Percentiles rank a stretch among this genome's conserved stretches.
These are phyloP conservation scores for Rana temporaria DNA, from an alignment of 2,113 vertebrate genomes.

Conservation along the genomic window DNA sequence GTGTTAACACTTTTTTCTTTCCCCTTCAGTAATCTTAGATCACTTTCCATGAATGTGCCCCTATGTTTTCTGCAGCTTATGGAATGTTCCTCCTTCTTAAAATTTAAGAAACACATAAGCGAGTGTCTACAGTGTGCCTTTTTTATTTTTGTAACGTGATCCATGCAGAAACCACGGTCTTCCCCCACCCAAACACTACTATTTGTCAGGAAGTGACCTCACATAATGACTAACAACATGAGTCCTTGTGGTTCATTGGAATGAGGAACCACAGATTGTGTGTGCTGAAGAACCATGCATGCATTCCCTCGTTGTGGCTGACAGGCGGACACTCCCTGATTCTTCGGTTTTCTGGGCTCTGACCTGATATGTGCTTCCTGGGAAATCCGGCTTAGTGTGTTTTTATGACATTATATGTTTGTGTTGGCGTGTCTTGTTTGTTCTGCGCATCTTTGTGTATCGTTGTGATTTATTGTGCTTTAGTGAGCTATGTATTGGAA, in stretches of 20 bases:
- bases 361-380: background rate
- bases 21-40: too few relatives aligned
- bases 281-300: too few relatives aligned
- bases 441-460: conserved; percentile 4
- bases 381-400: background rate
- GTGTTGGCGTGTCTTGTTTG: conserved; percentile 29
- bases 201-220: conserved; percentile 1
- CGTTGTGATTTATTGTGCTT: background rate
- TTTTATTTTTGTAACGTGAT: too few relatives aligned
- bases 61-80: too few relatives aligned
- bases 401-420: conserved; percentile 14
- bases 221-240: background rate
- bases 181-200: background rate
- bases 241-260: background rate
- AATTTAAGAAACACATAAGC: too few relatives aligned
- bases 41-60: too few relatives aligned
- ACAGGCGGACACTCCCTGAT: background rate
- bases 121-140: too few relatives aligned
- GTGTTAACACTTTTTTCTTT: too few relatives aligned
- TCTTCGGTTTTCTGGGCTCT: background rate
- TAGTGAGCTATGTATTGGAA: conserved; percentile 18
- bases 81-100: too few relatives aligned
- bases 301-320: background rate
- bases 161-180: background rate
- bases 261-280: conserved; percentile 1